Evolutionary conservation across 2,113 vertebrate genomes (phyloP), one percentile per base, ranked within the genome.

Genomic region (Aix galericulata): DNA sequence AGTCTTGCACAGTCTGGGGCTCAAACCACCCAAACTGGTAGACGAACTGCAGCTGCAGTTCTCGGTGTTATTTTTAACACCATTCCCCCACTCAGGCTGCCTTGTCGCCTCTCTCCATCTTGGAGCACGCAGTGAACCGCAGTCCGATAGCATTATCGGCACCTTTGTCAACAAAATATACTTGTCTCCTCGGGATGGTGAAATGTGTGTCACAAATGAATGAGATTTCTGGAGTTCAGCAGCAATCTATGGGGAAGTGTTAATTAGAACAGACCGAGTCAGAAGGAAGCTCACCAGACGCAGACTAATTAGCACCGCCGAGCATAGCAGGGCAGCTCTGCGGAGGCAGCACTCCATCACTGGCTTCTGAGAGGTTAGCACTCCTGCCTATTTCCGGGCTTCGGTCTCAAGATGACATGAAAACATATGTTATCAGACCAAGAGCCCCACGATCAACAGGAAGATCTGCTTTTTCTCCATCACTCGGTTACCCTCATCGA

Each of bases 231-330:
- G 82, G 86, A 93, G 59, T 75, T 96, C 88, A 92, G 94, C 94
- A 91, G 88, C 85, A 85, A 90, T 80, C 85, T 96, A 67, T 36
- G 62, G 69, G 76, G 29, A 96, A 94, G 93, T 78, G 93, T 90
- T 97, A 97, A 97, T 78, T 96, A 93, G 71, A 96, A 91, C 50
- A 96, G 75, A 75, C 6, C 58, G 50, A 95, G 88, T 89, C 93
- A 96, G 67, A 86, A 86, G 71, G 48, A 95, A 94, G 79, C 77
- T 94, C 68, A 94, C 94, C 58, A 95, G 69, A 95, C 86, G 91
- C 86, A 94, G 95, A 85, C 64, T 83, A 84, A 94, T 95, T 95
- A 91, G 86, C 85, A 85, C 48, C 91, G 96, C 91, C 18, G 88
- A 94, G 59, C 16, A 69, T 6, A 72, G 81, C 48, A 94, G 78